Evolutionary conservation across 2,888 invertebrate species (phyloP).

Genomic region (Smittia sp.): DNA sequence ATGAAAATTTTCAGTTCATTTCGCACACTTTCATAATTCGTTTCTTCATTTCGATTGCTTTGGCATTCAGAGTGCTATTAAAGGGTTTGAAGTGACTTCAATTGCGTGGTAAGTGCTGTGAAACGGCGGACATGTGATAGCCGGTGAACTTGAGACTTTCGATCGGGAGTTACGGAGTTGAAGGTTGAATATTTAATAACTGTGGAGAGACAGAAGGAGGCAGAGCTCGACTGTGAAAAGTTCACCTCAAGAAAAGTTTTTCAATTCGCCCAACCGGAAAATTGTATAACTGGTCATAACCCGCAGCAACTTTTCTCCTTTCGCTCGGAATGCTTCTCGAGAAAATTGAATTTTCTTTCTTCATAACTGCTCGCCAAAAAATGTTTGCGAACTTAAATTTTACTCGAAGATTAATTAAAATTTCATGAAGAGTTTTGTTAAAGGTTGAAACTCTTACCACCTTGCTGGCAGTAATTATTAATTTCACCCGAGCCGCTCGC

Average conservation of each 20-base stretch:
- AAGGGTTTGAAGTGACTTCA: constrained; percentile 34
- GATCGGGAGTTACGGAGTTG: too few relatives aligned
- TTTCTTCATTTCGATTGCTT: constrained; percentile 26
- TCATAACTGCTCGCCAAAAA: neutral
- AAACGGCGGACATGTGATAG: too few relatives aligned
- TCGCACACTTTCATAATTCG: constrained; percentile 40
- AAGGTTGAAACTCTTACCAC: neutral
- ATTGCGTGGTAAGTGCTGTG: constrained; percentile 34
- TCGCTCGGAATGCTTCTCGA: neutral
- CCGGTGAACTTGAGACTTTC: too few relatives aligned
- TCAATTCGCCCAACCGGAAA: too few relatives aligned
- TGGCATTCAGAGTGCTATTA: constrained; percentile 19
- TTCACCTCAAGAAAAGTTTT: too few relatives aligned
- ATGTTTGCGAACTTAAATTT: neutral
- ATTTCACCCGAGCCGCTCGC: neutral
- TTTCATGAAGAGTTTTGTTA: neutral
- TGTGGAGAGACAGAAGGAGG: too few relatives aligned
- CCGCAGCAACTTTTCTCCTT: neutral
- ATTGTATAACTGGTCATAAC: too few relatives aligned
- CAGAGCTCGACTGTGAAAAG: too few relatives aligned
- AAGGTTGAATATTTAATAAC: too few relatives aligned
- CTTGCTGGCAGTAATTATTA: constrained; percentile 8
- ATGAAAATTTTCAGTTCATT: constrained; percentile 36
- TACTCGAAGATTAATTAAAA: neutral
- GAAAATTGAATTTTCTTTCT: neutral